phyloP scores from a whole-genome alignment of 2,888 invertebrate genomes.

The Byasa hedistus region DNA sequence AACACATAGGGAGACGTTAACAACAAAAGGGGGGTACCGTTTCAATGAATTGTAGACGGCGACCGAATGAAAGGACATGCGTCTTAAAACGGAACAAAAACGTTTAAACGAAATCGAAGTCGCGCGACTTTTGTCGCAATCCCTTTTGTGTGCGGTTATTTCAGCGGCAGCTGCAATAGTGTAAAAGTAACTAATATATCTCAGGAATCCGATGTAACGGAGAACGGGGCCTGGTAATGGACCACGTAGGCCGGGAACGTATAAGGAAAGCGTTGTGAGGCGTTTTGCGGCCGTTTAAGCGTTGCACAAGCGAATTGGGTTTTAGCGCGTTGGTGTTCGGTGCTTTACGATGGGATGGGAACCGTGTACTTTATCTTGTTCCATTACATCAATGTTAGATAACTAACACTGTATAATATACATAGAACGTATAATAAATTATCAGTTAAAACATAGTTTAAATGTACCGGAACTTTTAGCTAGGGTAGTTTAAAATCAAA shows the following conservation, averaged over 20 bases:
- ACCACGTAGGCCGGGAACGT: constrained; percentile 67
- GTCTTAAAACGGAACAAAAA: constrained; percentile 63
- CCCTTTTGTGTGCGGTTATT: constrained; percentile 63
- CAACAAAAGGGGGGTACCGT: constrained; percentile 67
- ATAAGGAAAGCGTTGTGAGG: constrained; percentile 78
- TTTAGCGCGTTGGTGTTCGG: constrained; percentile 69
- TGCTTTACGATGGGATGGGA: constrained; percentile 57
- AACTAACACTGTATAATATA: not conserved
- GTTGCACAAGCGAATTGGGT: constrained; percentile 76
- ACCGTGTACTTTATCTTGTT: constrained; percentile 42
- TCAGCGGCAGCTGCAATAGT: constrained; percentile 67
- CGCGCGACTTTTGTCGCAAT: constrained; percentile 71
- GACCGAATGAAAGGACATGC: constrained; percentile 55
- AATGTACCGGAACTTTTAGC: too few relatives aligned
- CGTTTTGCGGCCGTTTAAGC: constrained; percentile 79
- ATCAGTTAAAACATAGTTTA: too few relatives aligned
- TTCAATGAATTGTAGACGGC: constrained; percentile 62
- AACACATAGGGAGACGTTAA: constrained; percentile 48
- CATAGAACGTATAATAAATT: too few relatives aligned
- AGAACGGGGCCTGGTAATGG: constrained; percentile 70
- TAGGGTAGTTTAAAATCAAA: too few relatives aligned
- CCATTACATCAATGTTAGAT: constrained; percentile 41
- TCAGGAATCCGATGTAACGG: constrained; percentile 69
- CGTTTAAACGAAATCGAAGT: constrained; percentile 56
- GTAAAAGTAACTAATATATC: constrained; percentile 65